These are phyloP conservation scores for Anthrax anthrax DNA, from an alignment of 2,888 invertebrate species.

Conservation along the genomic window DNA sequence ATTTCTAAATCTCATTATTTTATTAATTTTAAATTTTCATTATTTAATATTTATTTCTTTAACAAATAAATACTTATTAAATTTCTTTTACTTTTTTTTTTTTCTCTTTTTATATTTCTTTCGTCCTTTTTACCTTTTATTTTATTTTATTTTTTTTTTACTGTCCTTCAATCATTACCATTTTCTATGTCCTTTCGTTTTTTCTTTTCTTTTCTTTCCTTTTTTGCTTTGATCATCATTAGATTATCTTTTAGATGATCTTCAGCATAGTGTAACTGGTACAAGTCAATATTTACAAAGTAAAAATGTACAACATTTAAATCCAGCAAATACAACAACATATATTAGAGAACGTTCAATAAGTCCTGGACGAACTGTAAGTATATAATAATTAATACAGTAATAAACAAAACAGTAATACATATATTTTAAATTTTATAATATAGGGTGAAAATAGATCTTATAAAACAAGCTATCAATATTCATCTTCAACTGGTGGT, in stretches of 20 bases:
- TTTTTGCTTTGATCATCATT: conserved; percentile 2
- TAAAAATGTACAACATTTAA: conserved; percentile 14
- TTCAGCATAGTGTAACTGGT: conserved; percentile 14
- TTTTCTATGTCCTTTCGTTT: too few species aligned
- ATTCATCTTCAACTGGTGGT: conserved; percentile 18
- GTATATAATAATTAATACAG: neutral
- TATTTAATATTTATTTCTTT: too few species aligned
- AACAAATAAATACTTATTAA: too few species aligned
- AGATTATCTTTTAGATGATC: conserved; percentile 16
- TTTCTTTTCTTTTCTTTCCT: too few species aligned
- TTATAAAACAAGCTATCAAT: conserved; percentile 33
- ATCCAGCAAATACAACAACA: conserved; percentile 15
- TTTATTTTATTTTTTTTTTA: too few species aligned
- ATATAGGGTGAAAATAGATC: conserved; percentile 26
- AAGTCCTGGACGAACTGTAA: conserved; percentile 10
- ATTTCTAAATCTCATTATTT: neutral
- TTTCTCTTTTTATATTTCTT: too few species aligned
- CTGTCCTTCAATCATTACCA: too few species aligned
- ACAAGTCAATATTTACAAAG: conserved; percentile 1
- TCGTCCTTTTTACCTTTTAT: too few species aligned
- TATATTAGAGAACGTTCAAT: conserved; percentile 13
- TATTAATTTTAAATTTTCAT: too few species aligned
- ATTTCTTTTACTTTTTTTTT: too few species aligned
- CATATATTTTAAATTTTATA: too few species aligned
- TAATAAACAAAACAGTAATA: too few species aligned